Evolutionary conservation across 1,140 invertebrate species (phyloP).

Genomic region (Papilio aristodemus): DNA sequence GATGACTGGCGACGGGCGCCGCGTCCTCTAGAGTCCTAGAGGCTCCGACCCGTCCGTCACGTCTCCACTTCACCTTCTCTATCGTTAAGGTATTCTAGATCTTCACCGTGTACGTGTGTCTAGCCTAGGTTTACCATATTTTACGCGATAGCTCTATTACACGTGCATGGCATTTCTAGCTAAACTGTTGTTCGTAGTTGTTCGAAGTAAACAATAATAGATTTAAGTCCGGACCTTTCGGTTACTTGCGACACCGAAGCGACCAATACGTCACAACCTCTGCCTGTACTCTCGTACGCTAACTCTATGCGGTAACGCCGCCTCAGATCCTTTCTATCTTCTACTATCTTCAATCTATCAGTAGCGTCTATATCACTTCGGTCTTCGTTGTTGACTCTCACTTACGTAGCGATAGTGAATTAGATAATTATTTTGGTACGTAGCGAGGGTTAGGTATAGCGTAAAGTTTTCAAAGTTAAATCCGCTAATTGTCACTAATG

Average conservation of each 20-base stretch:
- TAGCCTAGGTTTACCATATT: slow-evolving; percentile 72
- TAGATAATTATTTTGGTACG: slow-evolving; percentile 75
- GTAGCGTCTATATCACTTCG: slow-evolving; percentile 58
- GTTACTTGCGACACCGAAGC: slow-evolving; percentile 61
- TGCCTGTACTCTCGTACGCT: slow-evolving; percentile 30
- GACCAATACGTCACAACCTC: slow-evolving; percentile 60
- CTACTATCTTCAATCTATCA: slow-evolving; percentile 59
- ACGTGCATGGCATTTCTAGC: slow-evolving; percentile 76
- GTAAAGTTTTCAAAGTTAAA: slow-evolving; percentile 50
- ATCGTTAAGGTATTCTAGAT: slow-evolving; percentile 63
- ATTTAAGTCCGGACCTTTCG: slow-evolving; percentile 55
- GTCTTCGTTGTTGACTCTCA: slow-evolving; percentile 74
- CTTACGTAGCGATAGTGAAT: slow-evolving; percentile 60
- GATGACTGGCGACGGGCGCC: slow-evolving; percentile 47
- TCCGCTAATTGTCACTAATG: slow-evolving; percentile 74
- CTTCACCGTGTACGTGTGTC: slow-evolving; percentile 74
- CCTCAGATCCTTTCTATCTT: slow-evolving; percentile 43
- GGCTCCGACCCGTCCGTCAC: slow-evolving; percentile 52
- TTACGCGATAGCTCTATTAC: slow-evolving; percentile 68
- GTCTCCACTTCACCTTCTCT: slow-evolving; percentile 58
- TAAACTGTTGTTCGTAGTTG: slow-evolving; percentile 77
- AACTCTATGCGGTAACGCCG: slow-evolving; percentile 40
- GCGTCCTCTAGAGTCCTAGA: slow-evolving; percentile 41
- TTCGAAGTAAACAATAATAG: slow-evolving; percentile 75
- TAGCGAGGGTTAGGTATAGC: slow-evolving; percentile 65